A percentile compares a stretch with the other conserved stretches of the same genome.
Conservation (phyloP, 2,113 vertebrate genomes). For the Periophthalmus modestus region DNA sequence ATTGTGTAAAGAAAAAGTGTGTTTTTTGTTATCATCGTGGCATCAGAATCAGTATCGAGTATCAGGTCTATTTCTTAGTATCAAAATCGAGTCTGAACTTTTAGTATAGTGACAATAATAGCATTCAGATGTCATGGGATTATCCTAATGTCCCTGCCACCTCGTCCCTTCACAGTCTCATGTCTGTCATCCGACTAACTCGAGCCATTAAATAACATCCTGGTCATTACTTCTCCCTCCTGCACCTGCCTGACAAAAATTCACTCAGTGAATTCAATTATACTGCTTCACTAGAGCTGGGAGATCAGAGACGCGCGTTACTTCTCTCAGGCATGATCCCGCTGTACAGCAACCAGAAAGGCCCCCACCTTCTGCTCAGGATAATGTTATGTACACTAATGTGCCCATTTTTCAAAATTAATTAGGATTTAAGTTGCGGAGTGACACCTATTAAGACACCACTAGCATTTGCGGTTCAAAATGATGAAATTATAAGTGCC, state of each 20-base stretch:
- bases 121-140: background rate
- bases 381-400: conserved; percentile 33
- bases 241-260: conserved; percentile 41
- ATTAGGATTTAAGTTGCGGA: conserved; percentile 25
- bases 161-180: conserved; percentile 25
- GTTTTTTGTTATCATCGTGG: too few species aligned
- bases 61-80: too few species aligned
- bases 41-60: too few species aligned
- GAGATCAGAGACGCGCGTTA: conserved; percentile 33
- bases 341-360: conserved; percentile 17
- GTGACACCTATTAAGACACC: background rate
- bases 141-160: background rate
- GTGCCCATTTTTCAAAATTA: conserved; percentile 34
- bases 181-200: conserved; percentile 29
- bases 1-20: too few species aligned
- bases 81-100: too few species aligned
- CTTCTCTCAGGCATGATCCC: conserved; percentile 32
- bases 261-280: conserved; percentile 49
- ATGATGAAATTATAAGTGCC: background rate
- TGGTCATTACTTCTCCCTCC: conserved; percentile 25
- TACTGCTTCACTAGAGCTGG: conserved; percentile 36
- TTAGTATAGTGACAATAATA: too few species aligned
- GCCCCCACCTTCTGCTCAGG: conserved; percentile 19
- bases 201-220: conserved; percentile 21
- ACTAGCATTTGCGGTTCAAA: background rate